phyloP scores from a whole-genome alignment of 2,888 invertebrate genomes.

The Labia minor region DNA sequence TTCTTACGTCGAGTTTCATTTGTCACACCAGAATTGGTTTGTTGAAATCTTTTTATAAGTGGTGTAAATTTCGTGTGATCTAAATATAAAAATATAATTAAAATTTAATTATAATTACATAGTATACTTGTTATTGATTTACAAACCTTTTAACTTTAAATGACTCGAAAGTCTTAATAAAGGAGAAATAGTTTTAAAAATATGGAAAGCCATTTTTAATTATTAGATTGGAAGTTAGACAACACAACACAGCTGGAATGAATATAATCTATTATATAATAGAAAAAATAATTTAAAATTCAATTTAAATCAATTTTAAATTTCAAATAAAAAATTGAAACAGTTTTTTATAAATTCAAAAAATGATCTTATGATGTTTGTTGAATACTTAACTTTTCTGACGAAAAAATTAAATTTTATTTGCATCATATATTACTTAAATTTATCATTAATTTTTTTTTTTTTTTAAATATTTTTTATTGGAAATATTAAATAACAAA shows the following conservation, averaged over 20 bases:
- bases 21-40: constrained; percentile 26
- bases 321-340: neutral
- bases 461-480: too few species aligned
- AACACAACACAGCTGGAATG: neutral
- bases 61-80: neutral
- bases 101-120: too few species aligned
- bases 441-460: too few species aligned
- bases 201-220: neutral
- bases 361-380: too few species aligned
- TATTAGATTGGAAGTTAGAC: neutral
- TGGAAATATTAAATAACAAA: too few species aligned
- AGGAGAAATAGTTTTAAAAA: neutral
- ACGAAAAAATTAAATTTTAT: too few species aligned
- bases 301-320: neutral
- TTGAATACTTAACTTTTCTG: too few species aligned
- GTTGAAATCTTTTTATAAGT: constrained; percentile 19
- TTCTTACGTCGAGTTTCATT: constrained; percentile 30
- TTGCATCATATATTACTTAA: too few species aligned
- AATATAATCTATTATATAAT: too few species aligned
- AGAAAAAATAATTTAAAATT: neutral
- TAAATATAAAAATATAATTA: neutral
- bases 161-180: neutral
- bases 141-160: neutral
- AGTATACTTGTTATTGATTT: neutral
- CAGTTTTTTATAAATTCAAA: too few species aligned